Conservation (phyloP, 2,797 vertebrate genomes). For the Poecilia gillii region DNA sequence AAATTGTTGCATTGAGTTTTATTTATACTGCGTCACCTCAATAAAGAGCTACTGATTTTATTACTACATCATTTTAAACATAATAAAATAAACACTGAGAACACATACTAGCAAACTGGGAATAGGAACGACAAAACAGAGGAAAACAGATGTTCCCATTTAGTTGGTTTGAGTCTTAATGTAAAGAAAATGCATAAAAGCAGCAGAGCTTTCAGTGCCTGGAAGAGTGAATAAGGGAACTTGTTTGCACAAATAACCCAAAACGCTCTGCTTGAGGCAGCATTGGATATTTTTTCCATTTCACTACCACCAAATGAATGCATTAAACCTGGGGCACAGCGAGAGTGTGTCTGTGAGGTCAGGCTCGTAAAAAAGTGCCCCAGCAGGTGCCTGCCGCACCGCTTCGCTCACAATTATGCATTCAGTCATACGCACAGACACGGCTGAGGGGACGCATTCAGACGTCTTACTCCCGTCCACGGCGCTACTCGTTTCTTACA, state of each 20-base stretch:
- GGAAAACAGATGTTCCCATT: not conserved
- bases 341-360: constrained; percentile 72
- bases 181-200: constrained; percentile 1
- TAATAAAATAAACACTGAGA: not conserved
- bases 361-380: constrained; percentile 65
- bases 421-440: constrained; percentile 53
- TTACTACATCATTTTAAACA: not conserved
- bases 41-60: not conserved
- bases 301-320: constrained; percentile 59
- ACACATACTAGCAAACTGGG: not conserved
- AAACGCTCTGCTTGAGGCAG: constrained; percentile 45
- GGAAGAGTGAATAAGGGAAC: constrained; percentile 29
- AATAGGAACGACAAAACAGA: not conserved
- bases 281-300: constrained; percentile 58
- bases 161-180: not conserved
- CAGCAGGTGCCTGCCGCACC: constrained; percentile 71
- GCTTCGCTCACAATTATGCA: constrained; percentile 62
- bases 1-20: not conserved
- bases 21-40: not conserved
- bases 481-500: constrained; percentile 62
- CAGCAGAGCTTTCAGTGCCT: constrained; percentile 12
- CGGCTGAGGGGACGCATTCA: constrained; percentile 57
- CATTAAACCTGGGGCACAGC: constrained; percentile 67
- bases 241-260: constrained; percentile 52
- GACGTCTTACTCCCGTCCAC: constrained; percentile 59